phyloP scores from a whole-genome alignment of 1,140 invertebrate species.

The Ceratitis capitata region DNA sequence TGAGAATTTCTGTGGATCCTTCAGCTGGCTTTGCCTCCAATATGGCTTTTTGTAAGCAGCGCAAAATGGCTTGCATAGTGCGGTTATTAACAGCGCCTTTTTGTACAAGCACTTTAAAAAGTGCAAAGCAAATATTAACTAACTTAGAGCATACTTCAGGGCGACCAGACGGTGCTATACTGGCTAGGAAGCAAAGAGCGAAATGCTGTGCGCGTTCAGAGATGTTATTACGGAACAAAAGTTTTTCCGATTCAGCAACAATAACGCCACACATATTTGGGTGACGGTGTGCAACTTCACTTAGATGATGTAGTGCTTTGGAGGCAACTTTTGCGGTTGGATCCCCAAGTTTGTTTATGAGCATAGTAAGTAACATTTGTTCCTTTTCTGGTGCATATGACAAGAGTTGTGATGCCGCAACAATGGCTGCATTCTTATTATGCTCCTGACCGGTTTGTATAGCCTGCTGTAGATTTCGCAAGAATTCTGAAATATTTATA shows the following conservation, averaged over 20 bases:
- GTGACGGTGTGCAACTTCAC: constrained; percentile 84
- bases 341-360: constrained; percentile 97
- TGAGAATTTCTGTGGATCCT: constrained; percentile 55
- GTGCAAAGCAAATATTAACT: constrained; percentile 92
- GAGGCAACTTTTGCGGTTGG: constrained; percentile 87
- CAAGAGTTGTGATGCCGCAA: constrained; percentile 81
- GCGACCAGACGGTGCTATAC: constrained; percentile 74
- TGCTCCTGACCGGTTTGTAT: constrained; percentile 69
- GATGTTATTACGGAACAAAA: constrained; percentile 89
- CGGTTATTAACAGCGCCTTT: constrained; percentile 90
- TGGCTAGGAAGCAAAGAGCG: constrained; percentile 89
- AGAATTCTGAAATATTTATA: constrained; percentile 56
- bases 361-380: constrained; percentile 79
- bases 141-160: constrained; percentile 81
- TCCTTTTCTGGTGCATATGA: constrained; percentile 89
- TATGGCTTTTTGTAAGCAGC: constrained; percentile 62
- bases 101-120: constrained; percentile 93
- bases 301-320: constrained; percentile 87
- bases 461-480: constrained; percentile 60
- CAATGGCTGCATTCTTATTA: constrained; percentile 84
- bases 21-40: constrained; percentile 56
- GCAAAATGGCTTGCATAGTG: constrained; percentile 86
- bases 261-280: constrained; percentile 92
- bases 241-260: constrained; percentile 86
- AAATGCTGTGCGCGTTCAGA: constrained; percentile 90